Base-by-base conservation (phyloP, 1,140 invertebrate species). In the Zaprionus camerounensis region DNA sequence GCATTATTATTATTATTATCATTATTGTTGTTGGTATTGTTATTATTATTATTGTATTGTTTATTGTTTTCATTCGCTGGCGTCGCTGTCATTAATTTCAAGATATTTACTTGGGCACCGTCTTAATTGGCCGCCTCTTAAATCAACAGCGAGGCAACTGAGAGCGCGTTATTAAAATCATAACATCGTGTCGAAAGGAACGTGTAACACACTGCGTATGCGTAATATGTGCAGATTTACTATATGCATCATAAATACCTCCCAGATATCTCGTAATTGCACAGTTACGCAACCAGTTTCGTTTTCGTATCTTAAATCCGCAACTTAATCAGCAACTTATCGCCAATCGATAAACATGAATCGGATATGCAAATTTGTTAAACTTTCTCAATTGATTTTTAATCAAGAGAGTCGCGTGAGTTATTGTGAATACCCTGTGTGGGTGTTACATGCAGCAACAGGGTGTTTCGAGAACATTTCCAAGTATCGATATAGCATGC, bases 181-280 rank as follows among this genome's bases (percentile, higher is more conserved):
- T 20, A 62, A 28, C 13, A 38, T 36, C 22, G 53, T 34, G 34
- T 49, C 7, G n/a, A 72, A 22, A 46, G 28, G 36, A 56, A 53
- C 71, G 58, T 85, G 82, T 78, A 78, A 84, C 78, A 84, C 73
- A 56, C 49, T 61, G 64, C 83, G 77, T 81, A 88, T 84, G 81
- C 84, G 71, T 79, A 87, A 87, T 88, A 36, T 46, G 41, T 17
- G 41, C 41, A 44, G 36, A 38, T 38, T 38, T 13, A 38, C 13
- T 1, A 44, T 44, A 17, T 17, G 41, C 7, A 44, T 17, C 3
- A 46, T 46, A 46, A 46, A 46, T 20, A 46, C n/a, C 28, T 31
- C 26, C 6, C 41, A 46, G 6, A 46, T 57, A 64, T 17, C 26
- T 20, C 22, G 26, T 57, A 70, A 51, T 51, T 66, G 46, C 22